Conservation (phyloP, 2,113 vertebrate species). For the Pseudonaja textilis region DNA sequence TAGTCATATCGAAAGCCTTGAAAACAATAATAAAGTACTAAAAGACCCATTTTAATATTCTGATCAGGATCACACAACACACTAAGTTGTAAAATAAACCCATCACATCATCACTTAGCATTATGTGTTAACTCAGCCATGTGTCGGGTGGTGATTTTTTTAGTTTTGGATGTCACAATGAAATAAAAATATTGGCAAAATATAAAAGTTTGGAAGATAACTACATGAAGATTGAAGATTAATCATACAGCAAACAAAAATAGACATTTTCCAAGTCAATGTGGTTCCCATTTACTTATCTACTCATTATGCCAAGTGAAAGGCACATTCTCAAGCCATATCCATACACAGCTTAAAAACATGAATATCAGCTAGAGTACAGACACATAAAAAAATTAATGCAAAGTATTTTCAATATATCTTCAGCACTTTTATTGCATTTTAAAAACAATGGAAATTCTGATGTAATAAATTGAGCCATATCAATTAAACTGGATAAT, state of each 20-base stretch:
- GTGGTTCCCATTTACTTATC: neutral
- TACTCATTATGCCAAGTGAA: neutral
- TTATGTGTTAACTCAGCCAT: neutral
- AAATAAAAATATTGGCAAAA: slow-evolving; percentile 1
- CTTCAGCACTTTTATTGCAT: neutral
- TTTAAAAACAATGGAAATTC: neutral
- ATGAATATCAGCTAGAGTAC: neutral
- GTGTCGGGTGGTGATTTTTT: neutral
- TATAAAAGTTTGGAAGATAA: neutral
- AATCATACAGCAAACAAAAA: neutral
- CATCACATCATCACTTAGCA: neutral
- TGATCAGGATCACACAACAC: neutral
- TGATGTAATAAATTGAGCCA: neutral
- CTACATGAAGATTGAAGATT: neutral
- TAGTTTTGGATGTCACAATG: neutral
- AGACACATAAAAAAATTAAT: neutral
- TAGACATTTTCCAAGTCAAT: neutral
- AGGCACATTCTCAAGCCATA: neutral
- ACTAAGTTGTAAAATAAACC: neutral
- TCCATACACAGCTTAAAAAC: neutral
- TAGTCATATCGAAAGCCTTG: neutral
- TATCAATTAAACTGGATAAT: neutral
- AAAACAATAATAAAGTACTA: neutral
- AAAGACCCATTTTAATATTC: neutral
- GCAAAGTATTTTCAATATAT: neutral